phyloP scores from a whole-genome alignment of 2,113 vertebrate species.

The Dicentrarchus labrax region DNA sequence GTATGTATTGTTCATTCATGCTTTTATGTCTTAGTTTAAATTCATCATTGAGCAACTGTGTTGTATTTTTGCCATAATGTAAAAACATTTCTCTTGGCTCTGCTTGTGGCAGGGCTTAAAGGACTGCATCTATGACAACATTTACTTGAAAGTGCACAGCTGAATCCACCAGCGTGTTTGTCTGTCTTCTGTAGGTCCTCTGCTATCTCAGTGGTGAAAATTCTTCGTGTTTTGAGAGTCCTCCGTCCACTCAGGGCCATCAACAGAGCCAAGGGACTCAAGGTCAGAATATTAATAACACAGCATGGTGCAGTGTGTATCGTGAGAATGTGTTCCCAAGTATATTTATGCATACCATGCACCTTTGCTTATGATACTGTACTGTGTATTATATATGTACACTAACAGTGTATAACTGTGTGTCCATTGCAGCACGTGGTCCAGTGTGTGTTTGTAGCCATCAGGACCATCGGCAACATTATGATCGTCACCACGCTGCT shows the following conservation, averaged over 20 bases:
- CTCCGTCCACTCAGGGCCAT: constrained; percentile 96
- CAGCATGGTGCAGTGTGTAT: neutral
- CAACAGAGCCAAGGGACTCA: constrained; percentile 99
- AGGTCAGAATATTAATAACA: constrained; percentile 83
- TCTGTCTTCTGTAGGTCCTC: constrained; percentile 87
- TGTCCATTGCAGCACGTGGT: constrained; percentile 90
- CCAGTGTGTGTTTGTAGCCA: constrained; percentile 95
- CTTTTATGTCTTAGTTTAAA: neutral
- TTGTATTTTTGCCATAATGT: neutral
- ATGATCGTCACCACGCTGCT: constrained; percentile 94
- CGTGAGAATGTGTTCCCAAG: rapidly evolving
- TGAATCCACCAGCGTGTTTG: neutral
- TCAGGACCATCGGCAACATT: constrained; percentile 95
- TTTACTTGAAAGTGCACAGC: neutral
- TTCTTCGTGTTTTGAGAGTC: constrained; percentile 95
- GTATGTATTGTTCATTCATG: constrained; percentile 84
- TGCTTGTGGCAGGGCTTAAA: neutral
- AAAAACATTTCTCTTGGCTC: neutral
- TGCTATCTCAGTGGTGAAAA: constrained; percentile 98
- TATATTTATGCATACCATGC: neutral
- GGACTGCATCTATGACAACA: neutral
- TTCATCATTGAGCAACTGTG: neutral
- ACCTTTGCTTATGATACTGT: neutral
- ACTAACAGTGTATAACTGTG: neutral
- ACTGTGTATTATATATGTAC: neutral